A percentile compares a stretch with the other conserved stretches of the same genome.
Evolutionary conservation across 2,113 vertebrate species (phyloP).

Genomic region (Peromyscus maniculatus): DNA sequence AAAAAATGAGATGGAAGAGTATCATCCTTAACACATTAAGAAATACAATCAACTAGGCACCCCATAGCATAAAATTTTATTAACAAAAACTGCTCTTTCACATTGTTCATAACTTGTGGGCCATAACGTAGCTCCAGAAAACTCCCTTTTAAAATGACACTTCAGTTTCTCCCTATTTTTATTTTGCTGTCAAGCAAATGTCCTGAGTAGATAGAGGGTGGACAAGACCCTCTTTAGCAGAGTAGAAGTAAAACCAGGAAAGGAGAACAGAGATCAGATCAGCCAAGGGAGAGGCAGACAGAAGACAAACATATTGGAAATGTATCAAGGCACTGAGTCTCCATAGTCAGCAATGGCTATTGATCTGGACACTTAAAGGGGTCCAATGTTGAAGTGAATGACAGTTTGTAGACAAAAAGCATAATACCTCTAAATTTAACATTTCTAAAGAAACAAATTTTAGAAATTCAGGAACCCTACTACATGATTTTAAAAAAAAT

Average conservation of each 20-base stretch:
- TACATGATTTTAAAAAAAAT: constrained; percentile 31
- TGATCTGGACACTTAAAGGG: constrained; percentile 20
- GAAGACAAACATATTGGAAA: not conserved
- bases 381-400: constrained; percentile 21
- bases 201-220: not conserved
- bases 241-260: constrained; percentile 19
- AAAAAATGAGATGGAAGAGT: constrained; percentile 60
- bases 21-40: constrained; percentile 53
- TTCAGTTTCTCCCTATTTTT: constrained; percentile 31
- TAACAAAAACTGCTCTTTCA: constrained; percentile 52
- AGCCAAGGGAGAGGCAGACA: not conserved
- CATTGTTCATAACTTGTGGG: constrained; percentile 33
- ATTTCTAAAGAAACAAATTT: constrained; percentile 54
- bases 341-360: not conserved
- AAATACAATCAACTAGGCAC: constrained; percentile 43
- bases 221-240: constrained; percentile 19
- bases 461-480: constrained; percentile 39
- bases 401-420: constrained; percentile 16
- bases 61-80: constrained; percentile 17
- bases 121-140: not conserved
- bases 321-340: not conserved
- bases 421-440: constrained; percentile 37
- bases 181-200: not conserved
- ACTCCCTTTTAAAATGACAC: not conserved
- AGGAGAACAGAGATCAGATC: constrained; percentile 10